Conservation (phyloP, 92 coral and sea anemone species). For the Isaurus tuberculatus region DNA sequence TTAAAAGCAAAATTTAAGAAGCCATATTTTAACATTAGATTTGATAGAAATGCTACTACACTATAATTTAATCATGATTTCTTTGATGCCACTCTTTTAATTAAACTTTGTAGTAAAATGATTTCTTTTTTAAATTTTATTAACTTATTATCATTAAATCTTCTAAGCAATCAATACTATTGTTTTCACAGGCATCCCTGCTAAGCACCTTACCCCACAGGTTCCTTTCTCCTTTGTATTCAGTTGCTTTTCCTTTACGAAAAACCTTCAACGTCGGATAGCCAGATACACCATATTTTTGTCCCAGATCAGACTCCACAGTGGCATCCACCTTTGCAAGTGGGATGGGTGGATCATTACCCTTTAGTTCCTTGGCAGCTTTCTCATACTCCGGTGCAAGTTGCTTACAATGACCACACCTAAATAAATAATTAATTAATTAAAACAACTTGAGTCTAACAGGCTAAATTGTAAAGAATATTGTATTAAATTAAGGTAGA, state of each 20-base stretch:
- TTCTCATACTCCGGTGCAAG: conserved; percentile 98
- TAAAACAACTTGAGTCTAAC: background rate
- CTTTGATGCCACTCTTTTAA: too few relatives aligned
- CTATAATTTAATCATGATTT: too few relatives aligned
- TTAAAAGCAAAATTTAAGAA: too few relatives aligned
- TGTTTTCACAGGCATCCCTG: too few relatives aligned
- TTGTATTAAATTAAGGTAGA: too few relatives aligned
- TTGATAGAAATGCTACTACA: too few relatives aligned
- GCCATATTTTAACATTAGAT: too few relatives aligned
- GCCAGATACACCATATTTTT: conserved; percentile 81
- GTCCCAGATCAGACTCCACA: conserved; percentile 74
- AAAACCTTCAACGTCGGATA: conserved; percentile 93
- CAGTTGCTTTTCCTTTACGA: conserved; percentile 91
- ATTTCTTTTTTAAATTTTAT: too few relatives aligned
- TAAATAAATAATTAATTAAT: background rate
- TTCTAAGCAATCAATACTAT: too few relatives aligned
- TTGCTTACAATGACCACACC: conserved; percentile 98
- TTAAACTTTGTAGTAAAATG: too few relatives aligned
- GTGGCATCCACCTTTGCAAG: conserved; percentile 97
- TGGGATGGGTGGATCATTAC: conserved; percentile 91
- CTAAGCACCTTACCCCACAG: conserved; percentile 72
- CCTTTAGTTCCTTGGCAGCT: conserved; percentile 88
- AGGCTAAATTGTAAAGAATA: too few relatives aligned
- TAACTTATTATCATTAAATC: too few relatives aligned
- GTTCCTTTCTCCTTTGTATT: conserved; percentile 90